phyloP scores from a whole-genome alignment of 2,888 invertebrate species.

The Anoplius nigerrimus region DNA sequence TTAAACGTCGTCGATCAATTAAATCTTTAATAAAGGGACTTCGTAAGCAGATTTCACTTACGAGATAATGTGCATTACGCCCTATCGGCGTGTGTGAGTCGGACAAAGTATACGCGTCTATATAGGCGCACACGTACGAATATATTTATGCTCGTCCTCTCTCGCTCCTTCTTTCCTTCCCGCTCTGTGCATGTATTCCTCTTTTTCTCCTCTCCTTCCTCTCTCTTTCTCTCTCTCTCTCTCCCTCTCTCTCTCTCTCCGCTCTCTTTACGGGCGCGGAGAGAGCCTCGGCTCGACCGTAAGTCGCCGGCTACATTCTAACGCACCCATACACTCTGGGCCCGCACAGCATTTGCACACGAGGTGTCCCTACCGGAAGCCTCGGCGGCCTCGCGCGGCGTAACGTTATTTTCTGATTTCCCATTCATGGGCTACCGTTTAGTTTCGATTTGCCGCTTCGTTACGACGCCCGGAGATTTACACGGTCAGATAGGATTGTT shows the following conservation, averaged over 20 bases:
- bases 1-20: constrained; percentile 42
- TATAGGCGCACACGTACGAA: background rate
- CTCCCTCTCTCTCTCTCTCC: background rate
- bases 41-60: constrained; percentile 44
- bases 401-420: constrained; percentile 68
- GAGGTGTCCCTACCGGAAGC: constrained; percentile 60
- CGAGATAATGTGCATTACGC: constrained; percentile 42
- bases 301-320: background rate
- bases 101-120: constrained; percentile 15
- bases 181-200: constrained; percentile 2
- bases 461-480: constrained; percentile 70
- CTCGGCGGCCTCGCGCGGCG: constrained; percentile 60
- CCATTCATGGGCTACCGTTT: constrained; percentile 69
- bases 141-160: background rate
- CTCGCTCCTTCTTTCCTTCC: background rate
- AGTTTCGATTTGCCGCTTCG: constrained; percentile 73
- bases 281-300: background rate
- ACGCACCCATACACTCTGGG: background rate
- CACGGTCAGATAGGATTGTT: constrained; percentile 70
- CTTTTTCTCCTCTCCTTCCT: too few relatives aligned
- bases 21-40: constrained; percentile 42
- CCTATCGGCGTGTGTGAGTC: constrained; percentile 23
- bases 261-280: constrained; percentile 4
- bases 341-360: constrained; percentile 32
- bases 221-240: constrained; percentile 1